Evolutionary conservation across 2,888 invertebrate species (phyloP), one percentile per base, ranked within the genome.

Genomic region (Dicyrtomina minuta): DNA sequence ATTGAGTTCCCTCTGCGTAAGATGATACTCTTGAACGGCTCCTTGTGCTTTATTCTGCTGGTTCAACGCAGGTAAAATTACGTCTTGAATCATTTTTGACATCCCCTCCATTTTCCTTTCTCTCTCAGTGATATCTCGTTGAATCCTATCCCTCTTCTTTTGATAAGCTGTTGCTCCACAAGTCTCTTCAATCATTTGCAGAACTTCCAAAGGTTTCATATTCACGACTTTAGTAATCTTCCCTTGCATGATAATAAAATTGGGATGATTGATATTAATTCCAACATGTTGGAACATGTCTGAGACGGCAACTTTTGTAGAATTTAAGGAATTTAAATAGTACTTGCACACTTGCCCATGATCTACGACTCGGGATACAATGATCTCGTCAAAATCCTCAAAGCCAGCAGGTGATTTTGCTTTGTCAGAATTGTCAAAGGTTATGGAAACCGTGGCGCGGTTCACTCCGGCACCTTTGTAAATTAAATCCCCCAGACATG

Each of bases 171-270:
- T 89, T 0, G 98, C 98, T 1, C 99, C 98, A 0, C 97, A 96
- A 8, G 98, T 97, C 84, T 99, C 99, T 84, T 99, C 99, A 68
- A 99, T 90, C 96, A 99, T 96, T 0, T 93, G 91, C 66, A 96
- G 84, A 79, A 96, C 92, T 90, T 99, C 98, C 55, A 89, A 87
- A 0, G 99, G 96, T 81, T 97, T 99, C 98, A 99, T 99, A 82
- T 96, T 98, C 27, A 99, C 85, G 1, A 99, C 98, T 85, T 99
- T 98, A 1, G 98, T 98, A 77, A 99, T 96, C 75, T 96, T 88
- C 0, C 99, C 99, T 85, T 99, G 99, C 98, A 99, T 98, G 80
- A 99, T 99, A 43, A 99, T 87, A 83, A 98, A 99, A 82, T 99
- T 97, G 0, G 99, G 99, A 84, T 99, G 99, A 84, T 99, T 99